Evolutionary conservation across 2,888 invertebrate species (phyloP).

Genomic region (Fabriciana adippe): DNA sequence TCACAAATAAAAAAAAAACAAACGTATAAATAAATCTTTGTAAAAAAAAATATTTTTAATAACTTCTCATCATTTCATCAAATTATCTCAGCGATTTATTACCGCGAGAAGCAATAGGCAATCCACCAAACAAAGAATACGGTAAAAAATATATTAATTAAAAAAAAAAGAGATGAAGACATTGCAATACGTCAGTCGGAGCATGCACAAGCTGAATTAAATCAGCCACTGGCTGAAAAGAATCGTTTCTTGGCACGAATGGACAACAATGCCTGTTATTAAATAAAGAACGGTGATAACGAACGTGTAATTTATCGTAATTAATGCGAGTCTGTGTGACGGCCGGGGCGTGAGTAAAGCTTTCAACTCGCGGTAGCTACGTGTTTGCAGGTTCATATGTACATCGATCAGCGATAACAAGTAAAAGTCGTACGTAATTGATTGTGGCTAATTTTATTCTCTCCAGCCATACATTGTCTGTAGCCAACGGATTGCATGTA

Average conservation of each 20-base stretch:
- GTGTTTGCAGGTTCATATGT: conserved; percentile 60
- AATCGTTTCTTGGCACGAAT: conserved; percentile 78
- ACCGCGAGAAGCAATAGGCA: conserved; percentile 15
- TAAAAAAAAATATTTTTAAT: background rate
- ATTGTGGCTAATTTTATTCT: conserved; percentile 69
- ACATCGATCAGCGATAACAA: conserved; percentile 65
- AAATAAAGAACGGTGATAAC: conserved; percentile 75
- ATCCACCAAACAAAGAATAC: conserved; percentile 13
- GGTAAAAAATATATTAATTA: conserved; percentile 35
- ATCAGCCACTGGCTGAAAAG: conserved; percentile 75
- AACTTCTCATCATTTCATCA: background rate
- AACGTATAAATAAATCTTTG: no score
- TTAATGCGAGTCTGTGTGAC: conserved; percentile 73
- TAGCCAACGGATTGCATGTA: conserved; percentile 33
- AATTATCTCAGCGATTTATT: conserved; percentile 5
- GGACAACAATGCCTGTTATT: conserved; percentile 78
- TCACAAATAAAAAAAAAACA: no score
- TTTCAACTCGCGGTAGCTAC: conserved; percentile 67
- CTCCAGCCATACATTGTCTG: conserved; percentile 48
- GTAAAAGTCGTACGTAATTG: conserved; percentile 63
- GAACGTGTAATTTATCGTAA: conserved; percentile 77
- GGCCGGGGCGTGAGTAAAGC: conserved; percentile 69
- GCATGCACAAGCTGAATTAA: conserved; percentile 75
- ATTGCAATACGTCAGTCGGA: conserved; percentile 55
- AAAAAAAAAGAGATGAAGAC: conserved; percentile 60